A percentile compares a stretch with the other conserved stretches of the same genome.
Conservation (phyloP, 1,140 invertebrate genomes). For the Philopotamus ludificatus region DNA sequence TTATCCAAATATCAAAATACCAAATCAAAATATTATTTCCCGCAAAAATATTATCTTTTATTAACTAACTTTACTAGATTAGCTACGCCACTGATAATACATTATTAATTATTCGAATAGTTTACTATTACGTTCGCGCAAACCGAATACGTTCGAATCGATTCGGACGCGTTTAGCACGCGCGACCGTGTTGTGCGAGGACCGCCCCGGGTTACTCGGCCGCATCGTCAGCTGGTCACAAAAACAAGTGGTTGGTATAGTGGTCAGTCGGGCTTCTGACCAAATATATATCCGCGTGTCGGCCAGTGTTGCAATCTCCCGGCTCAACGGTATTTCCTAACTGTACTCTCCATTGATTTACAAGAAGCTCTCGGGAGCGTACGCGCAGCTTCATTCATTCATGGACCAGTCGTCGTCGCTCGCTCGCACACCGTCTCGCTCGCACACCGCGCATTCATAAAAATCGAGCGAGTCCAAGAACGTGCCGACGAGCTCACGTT, state of each 20-base stretch:
- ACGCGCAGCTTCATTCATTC: slow-evolving; percentile 37
- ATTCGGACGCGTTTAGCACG: neutral
- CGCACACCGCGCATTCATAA: too few species aligned
- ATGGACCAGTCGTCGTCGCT: slow-evolving; percentile 19
- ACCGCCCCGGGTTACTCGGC: neutral
- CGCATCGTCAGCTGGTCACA: too few species aligned
- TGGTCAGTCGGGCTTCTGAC: neutral
- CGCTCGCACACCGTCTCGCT: neutral
- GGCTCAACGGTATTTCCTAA: slow-evolving; percentile 35
- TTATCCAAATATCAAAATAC: too few species aligned
- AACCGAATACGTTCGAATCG: too few species aligned
- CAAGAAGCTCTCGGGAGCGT: slow-evolving; percentile 32
- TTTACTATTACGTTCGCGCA: too few species aligned
- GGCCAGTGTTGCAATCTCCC: slow-evolving; percentile 25
- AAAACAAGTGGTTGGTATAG: too few species aligned
- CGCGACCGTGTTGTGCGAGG: neutral
- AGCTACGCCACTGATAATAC: too few species aligned
- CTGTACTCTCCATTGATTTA: slow-evolving; percentile 39
- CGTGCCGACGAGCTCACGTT: neutral
- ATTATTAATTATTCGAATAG: too few species aligned
- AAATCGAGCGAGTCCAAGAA: neutral
- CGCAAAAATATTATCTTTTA: too few species aligned
- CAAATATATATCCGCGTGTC: slow-evolving; percentile 1
- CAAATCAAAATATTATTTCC: too few species aligned
- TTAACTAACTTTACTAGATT: too few species aligned